Percentiles rank a stretch among this genome's conserved stretches.
phyloP scores from a whole-genome alignment of 1,140 invertebrate genomes.

The Hycleus cichorii region DNA sequence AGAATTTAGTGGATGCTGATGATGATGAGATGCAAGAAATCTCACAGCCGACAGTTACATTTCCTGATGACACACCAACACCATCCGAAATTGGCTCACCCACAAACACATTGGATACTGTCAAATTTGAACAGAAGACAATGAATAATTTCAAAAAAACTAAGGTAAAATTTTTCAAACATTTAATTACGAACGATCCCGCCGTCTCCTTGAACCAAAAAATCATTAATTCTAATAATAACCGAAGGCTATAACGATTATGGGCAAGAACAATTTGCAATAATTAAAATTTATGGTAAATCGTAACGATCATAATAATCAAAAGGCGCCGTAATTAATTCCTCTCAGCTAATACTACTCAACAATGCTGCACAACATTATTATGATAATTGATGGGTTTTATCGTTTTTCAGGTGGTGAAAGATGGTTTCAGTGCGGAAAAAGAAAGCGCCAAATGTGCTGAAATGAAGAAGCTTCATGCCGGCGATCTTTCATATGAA shows the following conservation, averaged over 20 bases:
- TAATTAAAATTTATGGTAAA: neutral
- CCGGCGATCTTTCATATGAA: slow-evolving; percentile 73
- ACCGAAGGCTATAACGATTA: neutral
- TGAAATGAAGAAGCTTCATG: slow-evolving; percentile 68
- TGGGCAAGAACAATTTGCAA: neutral
- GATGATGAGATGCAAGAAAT: slow-evolving; percentile 26
- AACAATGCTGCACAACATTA: neutral
- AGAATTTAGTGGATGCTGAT: slow-evolving; percentile 50
- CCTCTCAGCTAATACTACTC: too few relatives aligned
- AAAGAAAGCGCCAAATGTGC: slow-evolving; percentile 66
- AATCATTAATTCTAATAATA: too few relatives aligned
- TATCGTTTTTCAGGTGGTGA: slow-evolving; percentile 49
- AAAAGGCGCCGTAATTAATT: too few relatives aligned
- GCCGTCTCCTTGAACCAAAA: too few relatives aligned
- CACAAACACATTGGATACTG: slow-evolving; percentile 50
- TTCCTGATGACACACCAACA: slow-evolving; percentile 64
- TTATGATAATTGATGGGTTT: neutral
- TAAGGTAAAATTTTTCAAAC: slow-evolving; percentile 44
- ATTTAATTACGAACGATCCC: too few relatives aligned
- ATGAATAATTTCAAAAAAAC: slow-evolving; percentile 71
- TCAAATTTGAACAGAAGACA: slow-evolving; percentile 73
- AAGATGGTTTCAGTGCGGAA: slow-evolving; percentile 74
- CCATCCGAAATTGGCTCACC: slow-evolving; percentile 45
- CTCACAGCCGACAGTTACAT: slow-evolving; percentile 52
- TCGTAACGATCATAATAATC: too few relatives aligned